These are phyloP conservation scores for Hippocampus mohnikei DNA, from an alignment of 2,113 vertebrate genomes.

Conservation along the genomic window DNA sequence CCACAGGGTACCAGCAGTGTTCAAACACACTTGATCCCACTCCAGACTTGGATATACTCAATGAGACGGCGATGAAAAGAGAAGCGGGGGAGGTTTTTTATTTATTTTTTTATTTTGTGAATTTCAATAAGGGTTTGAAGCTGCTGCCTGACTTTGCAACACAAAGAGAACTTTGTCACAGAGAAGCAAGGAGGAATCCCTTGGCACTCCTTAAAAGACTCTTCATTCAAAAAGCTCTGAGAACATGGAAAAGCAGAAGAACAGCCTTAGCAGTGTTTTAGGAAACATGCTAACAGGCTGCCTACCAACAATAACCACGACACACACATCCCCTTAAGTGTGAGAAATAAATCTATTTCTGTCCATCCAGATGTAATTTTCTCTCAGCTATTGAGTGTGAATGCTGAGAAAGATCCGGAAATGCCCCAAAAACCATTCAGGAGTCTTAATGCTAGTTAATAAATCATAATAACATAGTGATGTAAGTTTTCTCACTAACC, in stretches of 20 bases:
- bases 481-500: neutral
- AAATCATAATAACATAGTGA: neutral
- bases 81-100: constrained; percentile 1
- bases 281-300: neutral
- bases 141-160: constrained; percentile 17
- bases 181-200: constrained; percentile 13
- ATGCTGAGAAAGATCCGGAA: neutral
- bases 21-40: constrained; percentile 37
- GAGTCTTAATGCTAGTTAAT: neutral
- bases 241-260: neutral
- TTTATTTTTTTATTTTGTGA: neutral
- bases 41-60: constrained; percentile 21
- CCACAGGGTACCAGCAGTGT: constrained; percentile 19
- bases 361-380: neutral
- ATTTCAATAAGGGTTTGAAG: constrained; percentile 33
- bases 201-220: constrained; percentile 23
- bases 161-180: constrained; percentile 44
- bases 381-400: neutral
- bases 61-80: constrained; percentile 32
- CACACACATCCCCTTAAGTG: constrained; percentile 23
- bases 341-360: constrained; percentile 10
- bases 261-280: constrained; percentile 1
- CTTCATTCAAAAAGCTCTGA: constrained; percentile 3
- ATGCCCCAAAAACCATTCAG: neutral
- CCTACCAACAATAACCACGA: constrained; percentile 6